A percentile compares a stretch with the other conserved stretches of the same genome.
Evolutionary conservation across 2,113 vertebrate genomes (phyloP).

Genomic region (Chiloscyllium plagiosum): DNA sequence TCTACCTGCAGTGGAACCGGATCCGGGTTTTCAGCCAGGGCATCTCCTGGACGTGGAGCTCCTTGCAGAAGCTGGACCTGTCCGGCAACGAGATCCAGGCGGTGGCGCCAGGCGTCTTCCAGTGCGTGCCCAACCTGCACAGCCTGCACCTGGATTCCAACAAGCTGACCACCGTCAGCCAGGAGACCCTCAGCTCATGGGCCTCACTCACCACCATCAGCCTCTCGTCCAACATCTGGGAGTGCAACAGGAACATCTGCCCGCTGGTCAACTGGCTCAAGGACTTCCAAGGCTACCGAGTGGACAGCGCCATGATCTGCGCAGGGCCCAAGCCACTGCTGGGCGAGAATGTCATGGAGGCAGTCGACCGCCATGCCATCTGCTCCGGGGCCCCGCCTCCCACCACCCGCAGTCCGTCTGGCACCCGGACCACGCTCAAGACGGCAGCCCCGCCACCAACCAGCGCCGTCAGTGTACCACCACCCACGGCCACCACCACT

Average conservation of each 20-base stretch:
- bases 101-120: conserved; percentile 80
- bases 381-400: conserved; percentile 70
- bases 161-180: conserved; percentile 88
- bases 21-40: conserved; percentile 83
- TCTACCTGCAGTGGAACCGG: conserved; percentile 93
- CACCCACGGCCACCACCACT: conserved; percentile 43
- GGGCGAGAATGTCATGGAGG: conserved; percentile 88
- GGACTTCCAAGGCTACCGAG: conserved; percentile 86
- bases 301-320: conserved; percentile 84
- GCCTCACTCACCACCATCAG: conserved; percentile 92
- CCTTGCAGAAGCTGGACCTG: conserved; percentile 93
- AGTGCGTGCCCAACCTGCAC: conserved; percentile 88
- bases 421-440: conserved; percentile 60
- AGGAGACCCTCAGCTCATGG: conserved; percentile 83
- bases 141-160: conserved; percentile 96
- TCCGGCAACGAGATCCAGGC: conserved; percentile 86
- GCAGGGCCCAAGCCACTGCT: conserved; percentile 86
- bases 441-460: conserved; percentile 47
- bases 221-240: conserved; percentile 88
- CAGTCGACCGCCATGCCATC: conserved; percentile 79
- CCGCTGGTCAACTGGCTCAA: conserved; percentile 86
- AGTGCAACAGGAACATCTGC: conserved; percentile 86
- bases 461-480: conserved; percentile 52
- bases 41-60: conserved; percentile 92
- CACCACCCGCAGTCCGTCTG: conserved; percentile 60